phyloP scores from a whole-genome alignment of 1,140 invertebrate species.

The Daktulosphaira vitifoliae region DNA sequence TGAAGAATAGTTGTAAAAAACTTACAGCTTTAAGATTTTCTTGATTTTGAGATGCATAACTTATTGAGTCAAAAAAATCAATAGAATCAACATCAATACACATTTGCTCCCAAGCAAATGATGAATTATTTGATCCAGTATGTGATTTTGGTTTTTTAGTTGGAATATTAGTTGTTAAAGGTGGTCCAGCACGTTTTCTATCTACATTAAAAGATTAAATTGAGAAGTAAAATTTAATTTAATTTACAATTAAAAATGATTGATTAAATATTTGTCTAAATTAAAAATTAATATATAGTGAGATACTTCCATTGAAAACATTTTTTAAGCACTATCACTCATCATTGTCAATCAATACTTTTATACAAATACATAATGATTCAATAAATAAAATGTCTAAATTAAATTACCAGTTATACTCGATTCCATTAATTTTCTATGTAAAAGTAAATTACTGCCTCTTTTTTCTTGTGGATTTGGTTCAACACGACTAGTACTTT shows the following conservation, averaged over 20 bases:
- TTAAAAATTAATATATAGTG: too few relatives aligned
- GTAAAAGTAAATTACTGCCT: conserved; percentile 41
- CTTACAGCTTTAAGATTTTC: conserved; percentile 29
- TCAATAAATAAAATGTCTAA: too few relatives aligned
- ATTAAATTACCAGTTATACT: conserved; percentile 8
- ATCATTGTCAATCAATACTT: too few relatives aligned
- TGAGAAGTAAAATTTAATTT: background rate
- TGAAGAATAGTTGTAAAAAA: too few relatives aligned
- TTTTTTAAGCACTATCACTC: too few relatives aligned
- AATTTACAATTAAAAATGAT: too few relatives aligned
- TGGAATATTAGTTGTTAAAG: background rate
- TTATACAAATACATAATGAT: too few relatives aligned
- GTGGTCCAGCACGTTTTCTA: conserved; percentile 18
- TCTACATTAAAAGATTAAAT: too few relatives aligned
- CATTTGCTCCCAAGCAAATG: conserved; percentile 31
- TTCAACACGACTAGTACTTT: conserved; percentile 45
- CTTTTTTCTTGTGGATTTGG: conserved; percentile 47
- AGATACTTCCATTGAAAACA: too few relatives aligned
- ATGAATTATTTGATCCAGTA: background rate
- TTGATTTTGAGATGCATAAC: conserved; percentile 15
- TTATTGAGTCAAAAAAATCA: conserved; percentile 17
- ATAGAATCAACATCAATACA: conserved; percentile 17
- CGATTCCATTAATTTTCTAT: conserved; percentile 24
- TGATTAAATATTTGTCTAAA: too few relatives aligned
- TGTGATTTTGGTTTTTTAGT: conserved; percentile 19